Percentiles rank a stretch among this genome's conserved stretches.
These are phyloP conservation scores for Carterocephalus palaemon DNA, from an alignment of 2,888 invertebrate species.

Conservation along the genomic window DNA sequence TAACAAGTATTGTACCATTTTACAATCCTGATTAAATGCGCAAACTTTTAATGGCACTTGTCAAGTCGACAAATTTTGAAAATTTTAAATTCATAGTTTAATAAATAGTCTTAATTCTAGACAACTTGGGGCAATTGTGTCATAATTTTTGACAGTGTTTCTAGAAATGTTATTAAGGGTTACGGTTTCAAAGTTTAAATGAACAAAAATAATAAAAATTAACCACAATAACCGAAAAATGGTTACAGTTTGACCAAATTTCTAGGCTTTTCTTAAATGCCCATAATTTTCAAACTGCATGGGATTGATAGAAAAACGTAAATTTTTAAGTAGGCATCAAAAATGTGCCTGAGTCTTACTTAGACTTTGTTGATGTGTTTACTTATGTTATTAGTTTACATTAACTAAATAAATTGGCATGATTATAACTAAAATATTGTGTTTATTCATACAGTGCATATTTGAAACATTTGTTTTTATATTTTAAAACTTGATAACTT, in stretches of 20 bases:
- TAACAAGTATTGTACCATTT: conserved; percentile 18
- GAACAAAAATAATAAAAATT: conserved; percentile 25
- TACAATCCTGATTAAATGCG: conserved; percentile 21
- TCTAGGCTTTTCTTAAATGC: conserved; percentile 21
- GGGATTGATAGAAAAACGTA: too few species aligned
- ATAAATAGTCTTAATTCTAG: conserved; percentile 19
- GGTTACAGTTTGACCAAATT: conserved; percentile 25
- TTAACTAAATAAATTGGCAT: too few species aligned
- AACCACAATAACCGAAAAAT: conserved; percentile 24
- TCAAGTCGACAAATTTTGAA: conserved; percentile 17
- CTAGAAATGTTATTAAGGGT: too few species aligned
- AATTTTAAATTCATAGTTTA: conserved; percentile 22
- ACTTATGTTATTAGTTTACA: too few species aligned
- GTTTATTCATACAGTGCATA: too few species aligned
- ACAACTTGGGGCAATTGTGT: conserved; percentile 21
- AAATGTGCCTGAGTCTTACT: too few species aligned
- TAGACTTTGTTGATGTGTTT: too few species aligned
- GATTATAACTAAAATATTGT: too few species aligned
- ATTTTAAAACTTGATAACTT: too few species aligned
- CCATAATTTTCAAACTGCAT: conserved; percentile 14
- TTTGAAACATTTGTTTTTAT: too few species aligned
- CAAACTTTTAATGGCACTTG: conserved; percentile 17
- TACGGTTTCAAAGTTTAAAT: conserved; percentile 26
- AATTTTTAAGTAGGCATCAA: too few species aligned
- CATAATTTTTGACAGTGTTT: too few species aligned